These are phyloP conservation scores for Plectus sambesii DNA, from an alignment of 1,140 invertebrate genomes.

Conservation along the genomic window DNA sequence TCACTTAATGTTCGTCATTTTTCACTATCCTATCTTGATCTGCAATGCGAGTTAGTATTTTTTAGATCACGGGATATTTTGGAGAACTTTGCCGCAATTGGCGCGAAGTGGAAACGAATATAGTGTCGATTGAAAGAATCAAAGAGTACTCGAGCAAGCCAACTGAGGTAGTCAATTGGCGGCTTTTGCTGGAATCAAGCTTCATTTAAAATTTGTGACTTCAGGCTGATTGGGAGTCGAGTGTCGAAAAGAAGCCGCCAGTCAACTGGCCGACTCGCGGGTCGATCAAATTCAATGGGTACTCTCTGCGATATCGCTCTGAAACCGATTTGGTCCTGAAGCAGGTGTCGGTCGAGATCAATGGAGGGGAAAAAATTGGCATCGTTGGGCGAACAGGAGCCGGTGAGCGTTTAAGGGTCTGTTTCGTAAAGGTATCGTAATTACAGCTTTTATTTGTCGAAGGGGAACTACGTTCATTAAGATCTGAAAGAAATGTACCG, in stretches of 20 bases:
- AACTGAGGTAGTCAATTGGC: constrained; percentile 44
- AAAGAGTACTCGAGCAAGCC: constrained; percentile 54
- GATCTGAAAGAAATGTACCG: not conserved
- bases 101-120: constrained; percentile 57
- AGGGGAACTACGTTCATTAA: constrained; percentile 5
- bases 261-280: constrained; percentile 49
- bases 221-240: too few species aligned
- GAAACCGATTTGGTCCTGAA: constrained; percentile 66
- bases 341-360: constrained; percentile 59
- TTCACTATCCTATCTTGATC: too few species aligned
- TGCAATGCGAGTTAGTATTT: too few species aligned
- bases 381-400: constrained; percentile 58
- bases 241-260: too few species aligned
- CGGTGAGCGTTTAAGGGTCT: too few species aligned
- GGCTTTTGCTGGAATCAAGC: constrained; percentile 11
- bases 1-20: constrained; percentile 60
- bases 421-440: too few species aligned
- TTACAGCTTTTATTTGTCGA: too few species aligned
- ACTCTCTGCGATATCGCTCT: constrained; percentile 46
- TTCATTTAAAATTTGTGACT: too few species aligned
- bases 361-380: constrained; percentile 59
- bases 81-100: constrained; percentile 56
- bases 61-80: constrained; percentile 51
- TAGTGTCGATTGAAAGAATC: constrained; percentile 57
- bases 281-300: constrained; percentile 45